These are phyloP conservation scores for Melanotaenia maccullochi DNA, from an alignment of 2,797 vertebrate genomes.

Conservation along the genomic window DNA sequence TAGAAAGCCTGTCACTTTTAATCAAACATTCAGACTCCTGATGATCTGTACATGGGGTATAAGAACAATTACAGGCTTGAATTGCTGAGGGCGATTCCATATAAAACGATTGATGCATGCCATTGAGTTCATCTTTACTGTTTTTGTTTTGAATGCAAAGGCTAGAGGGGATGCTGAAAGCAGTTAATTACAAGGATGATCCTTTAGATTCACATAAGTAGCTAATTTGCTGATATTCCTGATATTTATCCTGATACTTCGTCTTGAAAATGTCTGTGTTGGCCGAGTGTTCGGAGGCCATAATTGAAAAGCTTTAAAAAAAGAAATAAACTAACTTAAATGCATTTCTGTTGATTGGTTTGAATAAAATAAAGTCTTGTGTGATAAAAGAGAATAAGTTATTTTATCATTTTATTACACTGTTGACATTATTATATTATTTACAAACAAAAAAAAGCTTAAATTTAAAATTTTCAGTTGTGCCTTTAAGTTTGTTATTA, in stretches of 20 bases:
- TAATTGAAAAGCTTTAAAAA: not conserved
- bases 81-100: not conserved
- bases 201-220: not conserved
- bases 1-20: not conserved
- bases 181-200: not conserved
- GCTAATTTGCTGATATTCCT: no score
- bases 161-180: not conserved
- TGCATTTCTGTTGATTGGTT: no score
- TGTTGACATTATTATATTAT: no score
- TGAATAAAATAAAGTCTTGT: no score
- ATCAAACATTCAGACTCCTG: not conserved
- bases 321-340: no score
- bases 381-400: no score
- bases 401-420: no score
- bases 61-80: not conserved
- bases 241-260: not conserved
- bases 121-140: not conserved
- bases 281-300: not conserved
- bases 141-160: not conserved
- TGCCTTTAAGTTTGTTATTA: no score
- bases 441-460: no score
- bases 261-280: no score
- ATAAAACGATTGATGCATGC: conserved; percentile 4
- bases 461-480: no score
- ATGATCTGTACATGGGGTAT: not conserved